Evolutionary conservation across 1,140 invertebrate genomes (phyloP), one percentile per base, ranked within the genome.

Genomic region (Ladona fulva): DNA sequence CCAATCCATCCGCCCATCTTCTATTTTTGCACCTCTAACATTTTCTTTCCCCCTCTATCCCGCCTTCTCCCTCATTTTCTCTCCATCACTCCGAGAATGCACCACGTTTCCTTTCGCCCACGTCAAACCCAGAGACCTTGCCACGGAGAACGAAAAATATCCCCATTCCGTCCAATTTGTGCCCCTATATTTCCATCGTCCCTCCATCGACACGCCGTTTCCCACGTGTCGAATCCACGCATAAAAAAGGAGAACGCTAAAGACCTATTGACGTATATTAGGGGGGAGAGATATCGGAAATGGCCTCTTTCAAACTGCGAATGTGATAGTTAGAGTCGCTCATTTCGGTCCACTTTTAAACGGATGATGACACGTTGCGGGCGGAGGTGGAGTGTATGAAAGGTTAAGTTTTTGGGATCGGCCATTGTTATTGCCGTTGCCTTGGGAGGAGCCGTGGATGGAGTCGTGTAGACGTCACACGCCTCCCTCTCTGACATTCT

Each of bases 271-370:
- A 37, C 29, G 29, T 37, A 8, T 8, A 37, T 22, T 66, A 6
- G 12, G 52, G 44, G n/a, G n/a, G n/a, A n/a, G 29, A 37, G 29
- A 37, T 37, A 37, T 37, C 14, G 1, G 1, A 3, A 12, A 66
- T 3, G 52, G 52, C 52, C 52, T 12, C n/a, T 6, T 6, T 16
- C n/a, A 66, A 3, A 66, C 3, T 3, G 52, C 52, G 5, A 66
- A 66, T 66, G 52, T 66, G 52, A 66, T 66, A 5, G 3, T 66
- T 66, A 66, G 52, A 16, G 52, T 66, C 52, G 16, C 12, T 66
- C 52, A 66, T 66, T 66, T 66, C 52, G 52, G 52, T 66, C 52
- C 52, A 66, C 52, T 66, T 66, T 22, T 66, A 66, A 66, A 12
- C 14, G 52, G 52, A 66, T 66, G 52, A 66, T 66, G 52, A 66